A percentile compares a stretch with the other conserved stretches of the same genome.
phyloP scores from a whole-genome alignment of 2,113 vertebrate genomes.

The Garra rufa region DNA sequence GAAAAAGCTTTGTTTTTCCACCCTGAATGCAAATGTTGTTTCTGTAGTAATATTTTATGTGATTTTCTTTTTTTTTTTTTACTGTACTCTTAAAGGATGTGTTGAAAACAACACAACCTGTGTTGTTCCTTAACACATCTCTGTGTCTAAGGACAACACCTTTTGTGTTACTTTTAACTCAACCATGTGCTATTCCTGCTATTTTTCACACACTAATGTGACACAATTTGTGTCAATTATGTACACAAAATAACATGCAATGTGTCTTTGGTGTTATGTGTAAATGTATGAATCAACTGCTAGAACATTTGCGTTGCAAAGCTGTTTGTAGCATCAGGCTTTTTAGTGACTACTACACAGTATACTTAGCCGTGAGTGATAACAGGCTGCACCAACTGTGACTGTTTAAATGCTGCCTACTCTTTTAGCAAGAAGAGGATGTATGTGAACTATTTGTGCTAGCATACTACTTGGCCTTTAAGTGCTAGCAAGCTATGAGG shows the following conservation, averaged over 20 bases:
- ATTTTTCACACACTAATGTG: too few species aligned
- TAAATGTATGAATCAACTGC: background rate
- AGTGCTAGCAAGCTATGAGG: slow-evolving; percentile 69
- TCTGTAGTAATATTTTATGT: background rate
- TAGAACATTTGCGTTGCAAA: background rate
- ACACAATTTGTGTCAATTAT: too few species aligned
- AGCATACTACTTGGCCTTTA: slow-evolving; percentile 61
- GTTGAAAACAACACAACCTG: too few species aligned
- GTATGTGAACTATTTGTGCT: slow-evolving; percentile 44
- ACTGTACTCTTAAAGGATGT: too few species aligned
- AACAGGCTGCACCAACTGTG: background rate
- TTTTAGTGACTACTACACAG: slow-evolving; percentile 20
- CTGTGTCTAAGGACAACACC: too few species aligned
- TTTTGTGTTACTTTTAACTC: too few species aligned
- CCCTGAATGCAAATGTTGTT: background rate
- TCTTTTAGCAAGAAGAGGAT: background rate
- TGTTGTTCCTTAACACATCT: too few species aligned
- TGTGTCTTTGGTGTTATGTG: background rate
- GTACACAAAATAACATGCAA: too few species aligned
- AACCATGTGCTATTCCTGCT: too few species aligned
- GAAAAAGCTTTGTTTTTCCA: background rate
- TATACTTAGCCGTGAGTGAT: slow-evolving; percentile 5
- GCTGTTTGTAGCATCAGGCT: background rate
- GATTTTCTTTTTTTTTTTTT: too few species aligned
- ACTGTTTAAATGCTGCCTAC: background rate